Conservation (phyloP, 2,113 vertebrate species). For the Lamprotornis superbus region DNA sequence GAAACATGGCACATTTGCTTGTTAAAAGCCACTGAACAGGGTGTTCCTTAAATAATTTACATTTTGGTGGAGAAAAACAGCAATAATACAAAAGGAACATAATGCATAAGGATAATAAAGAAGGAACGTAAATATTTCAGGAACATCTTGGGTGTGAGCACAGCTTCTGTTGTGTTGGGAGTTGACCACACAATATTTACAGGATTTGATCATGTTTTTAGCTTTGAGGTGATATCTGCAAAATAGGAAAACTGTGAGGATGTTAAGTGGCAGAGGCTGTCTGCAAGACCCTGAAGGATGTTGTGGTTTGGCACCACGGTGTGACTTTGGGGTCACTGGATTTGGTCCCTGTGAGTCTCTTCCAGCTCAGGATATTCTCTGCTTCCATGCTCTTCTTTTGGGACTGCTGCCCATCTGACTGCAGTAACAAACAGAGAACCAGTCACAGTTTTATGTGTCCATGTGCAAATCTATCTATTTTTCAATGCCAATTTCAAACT, state of each 20-base stretch:
- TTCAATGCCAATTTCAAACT: neutral
- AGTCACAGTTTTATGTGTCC: neutral
- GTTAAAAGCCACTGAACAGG: neutral
- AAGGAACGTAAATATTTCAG: neutral
- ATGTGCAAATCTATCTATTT: accelerated
- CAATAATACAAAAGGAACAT: neutral
- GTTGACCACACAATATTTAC: neutral
- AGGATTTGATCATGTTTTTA: neutral
- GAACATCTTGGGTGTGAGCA: neutral
- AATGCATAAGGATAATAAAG: neutral
- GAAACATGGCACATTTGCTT: neutral
- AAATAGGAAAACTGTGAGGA: neutral
- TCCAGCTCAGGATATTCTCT: neutral
- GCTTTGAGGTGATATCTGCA: neutral
- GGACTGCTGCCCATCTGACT: neutral
- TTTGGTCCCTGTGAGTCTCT: neutral
- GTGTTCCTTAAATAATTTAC: neutral
- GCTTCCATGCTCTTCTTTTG: neutral
- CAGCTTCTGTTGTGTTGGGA: neutral
- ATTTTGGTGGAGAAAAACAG: neutral
- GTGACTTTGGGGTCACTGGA: neutral
- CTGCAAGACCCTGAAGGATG: neutral
- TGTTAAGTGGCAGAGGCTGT: neutral
- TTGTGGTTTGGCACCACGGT: neutral
- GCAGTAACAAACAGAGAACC: neutral